Evolutionary conservation across 2,797 vertebrate genomes (phyloP).

Genomic region (Thunnus albacares): DNA sequence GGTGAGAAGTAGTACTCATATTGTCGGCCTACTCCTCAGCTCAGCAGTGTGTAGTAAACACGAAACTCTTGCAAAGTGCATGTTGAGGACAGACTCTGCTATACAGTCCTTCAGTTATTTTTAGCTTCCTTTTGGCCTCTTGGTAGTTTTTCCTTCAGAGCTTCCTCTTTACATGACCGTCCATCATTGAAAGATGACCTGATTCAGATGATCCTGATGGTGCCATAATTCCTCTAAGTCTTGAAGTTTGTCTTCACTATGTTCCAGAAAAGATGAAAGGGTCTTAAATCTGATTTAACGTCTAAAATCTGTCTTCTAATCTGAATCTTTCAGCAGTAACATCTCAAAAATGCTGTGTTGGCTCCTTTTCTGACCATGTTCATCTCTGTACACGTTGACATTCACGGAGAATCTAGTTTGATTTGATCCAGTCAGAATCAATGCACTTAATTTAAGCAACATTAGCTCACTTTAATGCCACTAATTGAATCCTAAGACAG

Average conservation of each 20-base stretch:
- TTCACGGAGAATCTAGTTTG: constrained; percentile 20
- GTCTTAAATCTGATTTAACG: constrained; percentile 23
- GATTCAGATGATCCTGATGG: constrained; percentile 54
- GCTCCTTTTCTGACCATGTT: background rate
- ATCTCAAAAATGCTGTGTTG: constrained; percentile 16
- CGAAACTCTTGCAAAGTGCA: constrained; percentile 45
- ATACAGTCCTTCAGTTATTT: constrained; percentile 69
- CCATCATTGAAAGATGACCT: constrained; percentile 62
- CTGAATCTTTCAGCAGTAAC: constrained; percentile 4
- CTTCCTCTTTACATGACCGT: constrained; percentile 68
- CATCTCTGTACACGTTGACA: background rate
- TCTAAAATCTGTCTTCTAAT: background rate
- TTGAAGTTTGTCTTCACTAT: constrained; percentile 25
- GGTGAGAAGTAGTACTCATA: constrained; percentile 29
- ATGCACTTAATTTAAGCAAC: background rate
- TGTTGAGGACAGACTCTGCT: constrained; percentile 51
- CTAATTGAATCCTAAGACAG: constrained; percentile 15
- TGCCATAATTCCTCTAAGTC: constrained; percentile 31
- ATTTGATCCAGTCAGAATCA: constrained; percentile 22
- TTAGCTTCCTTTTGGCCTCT: constrained; percentile 71
- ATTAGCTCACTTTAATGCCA: constrained; percentile 14
- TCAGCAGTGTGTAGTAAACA: constrained; percentile 50
- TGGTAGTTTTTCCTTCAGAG: constrained; percentile 69
- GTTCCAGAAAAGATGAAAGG: constrained; percentile 5
- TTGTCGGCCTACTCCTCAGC: constrained; percentile 17